A percentile compares a stretch with the other conserved stretches of the same genome.
Conservation (phyloP, 2,113 vertebrate genomes). For the Thalassarche chlororhynchos region DNA sequence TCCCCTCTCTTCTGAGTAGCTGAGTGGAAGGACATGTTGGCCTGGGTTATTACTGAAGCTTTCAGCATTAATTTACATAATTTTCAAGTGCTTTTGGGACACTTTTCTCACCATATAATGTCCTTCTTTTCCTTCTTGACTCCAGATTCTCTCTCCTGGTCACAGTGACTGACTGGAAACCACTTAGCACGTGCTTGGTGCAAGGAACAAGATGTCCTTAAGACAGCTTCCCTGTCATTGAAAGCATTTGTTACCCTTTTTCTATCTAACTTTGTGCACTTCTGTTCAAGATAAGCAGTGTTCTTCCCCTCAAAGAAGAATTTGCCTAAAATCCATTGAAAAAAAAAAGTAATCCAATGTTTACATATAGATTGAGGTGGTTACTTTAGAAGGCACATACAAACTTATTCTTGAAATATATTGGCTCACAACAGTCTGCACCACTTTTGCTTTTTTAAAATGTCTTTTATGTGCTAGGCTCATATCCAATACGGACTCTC, state of each 20-base stretch:
- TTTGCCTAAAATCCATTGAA: not conserved
- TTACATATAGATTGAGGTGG: not conserved
- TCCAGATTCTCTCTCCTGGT: not conserved
- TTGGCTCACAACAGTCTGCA: not conserved
- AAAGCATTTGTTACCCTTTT: not conserved
- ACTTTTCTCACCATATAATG: not conserved
- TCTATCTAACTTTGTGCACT: not conserved
- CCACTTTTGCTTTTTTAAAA: not conserved
- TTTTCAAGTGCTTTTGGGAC: constrained; percentile 17
- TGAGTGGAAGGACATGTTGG: not conserved
- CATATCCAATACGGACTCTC: not conserved
- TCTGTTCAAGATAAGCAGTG: not conserved
- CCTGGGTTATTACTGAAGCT: not conserved
- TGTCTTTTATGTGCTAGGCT: not conserved
- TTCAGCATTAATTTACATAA: constrained; percentile 40
- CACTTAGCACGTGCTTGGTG: not conserved
- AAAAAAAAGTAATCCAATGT: not conserved
- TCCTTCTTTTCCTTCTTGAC: not conserved
- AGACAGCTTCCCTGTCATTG: not conserved
- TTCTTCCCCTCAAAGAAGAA: not conserved
- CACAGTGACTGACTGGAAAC: not conserved
- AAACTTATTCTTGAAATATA: not conserved
- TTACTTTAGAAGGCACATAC: not conserved
- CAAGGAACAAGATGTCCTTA: not conserved
- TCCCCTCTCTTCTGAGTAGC: not conserved